Percentiles rank a stretch among this genome's conserved stretches.
phyloP scores from a whole-genome alignment of 2,113 vertebrate species.

The Sinocyclocheilus anshuiensis region DNA sequence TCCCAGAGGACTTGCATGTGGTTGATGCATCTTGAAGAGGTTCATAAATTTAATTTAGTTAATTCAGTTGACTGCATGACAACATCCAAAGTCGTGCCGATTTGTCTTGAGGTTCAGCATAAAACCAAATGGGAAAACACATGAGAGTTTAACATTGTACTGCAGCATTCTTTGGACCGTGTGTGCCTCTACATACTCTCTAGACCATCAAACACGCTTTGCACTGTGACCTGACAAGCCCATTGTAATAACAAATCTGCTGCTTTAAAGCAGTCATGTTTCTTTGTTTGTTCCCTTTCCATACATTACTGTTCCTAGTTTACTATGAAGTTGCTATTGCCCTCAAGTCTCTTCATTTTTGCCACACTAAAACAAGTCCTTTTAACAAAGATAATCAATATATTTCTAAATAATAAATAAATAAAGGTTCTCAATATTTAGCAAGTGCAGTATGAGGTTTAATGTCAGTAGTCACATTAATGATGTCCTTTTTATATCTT shows the following conservation, averaged over 20 bases:
- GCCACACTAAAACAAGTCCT: neutral
- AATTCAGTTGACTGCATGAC: neutral
- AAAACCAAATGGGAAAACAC: neutral
- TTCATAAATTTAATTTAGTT: neutral
- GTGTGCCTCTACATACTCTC: neutral
- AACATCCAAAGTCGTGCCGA: neutral
- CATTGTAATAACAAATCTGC: neutral
- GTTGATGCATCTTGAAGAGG: neutral
- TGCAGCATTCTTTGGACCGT: neutral
- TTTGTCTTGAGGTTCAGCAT: neutral
- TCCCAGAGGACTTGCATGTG: neutral
- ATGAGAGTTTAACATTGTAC: neutral
- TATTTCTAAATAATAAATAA: neutral
- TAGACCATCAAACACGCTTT: neutral
- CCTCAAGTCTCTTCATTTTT: neutral
- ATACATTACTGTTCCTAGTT: neutral
- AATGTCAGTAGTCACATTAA: neutral
- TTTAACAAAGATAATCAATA: neutral
- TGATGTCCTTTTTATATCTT: neutral
- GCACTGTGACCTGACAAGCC: neutral
- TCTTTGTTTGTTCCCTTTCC: neutral
- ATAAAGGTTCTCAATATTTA: neutral
- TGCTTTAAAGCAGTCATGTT: neutral
- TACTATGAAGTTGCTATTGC: neutral
- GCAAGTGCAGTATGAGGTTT: neutral